Base-by-base conservation (phyloP, 2,113 vertebrate species). In the Orcinus orca region DNA sequence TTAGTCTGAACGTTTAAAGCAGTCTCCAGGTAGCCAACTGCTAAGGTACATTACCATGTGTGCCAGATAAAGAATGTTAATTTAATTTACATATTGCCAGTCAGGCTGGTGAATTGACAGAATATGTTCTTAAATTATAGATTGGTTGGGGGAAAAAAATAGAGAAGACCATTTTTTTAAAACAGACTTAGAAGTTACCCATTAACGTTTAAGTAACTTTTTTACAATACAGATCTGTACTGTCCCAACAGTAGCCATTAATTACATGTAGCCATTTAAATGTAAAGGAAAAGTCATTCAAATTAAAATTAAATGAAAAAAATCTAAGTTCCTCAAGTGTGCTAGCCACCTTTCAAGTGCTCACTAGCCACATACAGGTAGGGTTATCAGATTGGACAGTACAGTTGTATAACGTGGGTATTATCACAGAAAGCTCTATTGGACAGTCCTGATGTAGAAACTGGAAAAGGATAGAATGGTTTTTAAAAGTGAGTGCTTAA, bases 1-100 rank as follows among this genome's bases (percentile, higher is more conserved):
- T 74, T 74, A 67, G 60, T 77, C 23, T 85, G 31, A 77, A 95
- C 81, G 73, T 90, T 93, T 50, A 68, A 95, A 76, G 21, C 23
- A 62, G 8, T 9, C 26, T 95, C 36, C 55, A 62, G 2, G n/a
- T 41, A 80, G 58, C 31, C 44, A 86, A 0, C 38, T 86, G 38
- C 67, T 62, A 20, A n/a, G 41, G 23, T 38, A 81, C 60, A 58
- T 86, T 68, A 82, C 38, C 47, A 9, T 53, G 14, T 89, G n/a
- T 74, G 33, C 86, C 71, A 85, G 23, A 20, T 81, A 55, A 86
- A 81, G 36, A 92, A 65, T 47, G 25, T n/a, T 50, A 31, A 55
- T 67, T 65, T 62, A 67, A 33, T 67, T 67, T 62, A 47, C 20
- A 20, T 63, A 23, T 44, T 65, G 79, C 12, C 15, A 20, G 8